These are phyloP conservation scores for Antechinus stuartii DNA, from an alignment of 2,113 vertebrate species.

Conservation along the genomic window DNA sequence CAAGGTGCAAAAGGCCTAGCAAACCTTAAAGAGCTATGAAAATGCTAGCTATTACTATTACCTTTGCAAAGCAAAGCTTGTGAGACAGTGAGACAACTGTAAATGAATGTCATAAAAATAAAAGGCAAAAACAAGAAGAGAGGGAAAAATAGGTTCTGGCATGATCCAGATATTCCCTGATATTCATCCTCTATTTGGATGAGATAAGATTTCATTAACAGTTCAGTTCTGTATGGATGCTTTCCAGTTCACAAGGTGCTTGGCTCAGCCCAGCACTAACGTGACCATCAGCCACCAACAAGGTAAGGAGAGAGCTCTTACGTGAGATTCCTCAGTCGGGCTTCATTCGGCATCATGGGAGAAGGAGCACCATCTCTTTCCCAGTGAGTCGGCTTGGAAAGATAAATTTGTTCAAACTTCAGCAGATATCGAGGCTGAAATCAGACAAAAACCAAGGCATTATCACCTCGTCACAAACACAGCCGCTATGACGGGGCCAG, in stretches of 20 bases:
- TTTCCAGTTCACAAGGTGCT: background rate
- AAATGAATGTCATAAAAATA: background rate
- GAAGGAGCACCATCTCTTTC: conserved; percentile 98
- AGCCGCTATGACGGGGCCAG: too few species aligned
- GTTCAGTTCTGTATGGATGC: background rate
- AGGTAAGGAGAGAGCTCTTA: conserved; percentile 78
- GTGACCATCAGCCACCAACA: background rate
- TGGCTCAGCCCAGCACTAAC: background rate
- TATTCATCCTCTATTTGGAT: background rate
- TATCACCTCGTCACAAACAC: background rate
- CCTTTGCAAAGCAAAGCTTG: background rate
- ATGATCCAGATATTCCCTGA: background rate
- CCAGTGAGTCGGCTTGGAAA: conserved; percentile 99
- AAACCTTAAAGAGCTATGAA: background rate
- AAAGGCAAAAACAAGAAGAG: background rate
- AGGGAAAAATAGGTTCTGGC: background rate
- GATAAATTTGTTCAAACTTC: conserved; percentile 99
- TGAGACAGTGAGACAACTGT: background rate
- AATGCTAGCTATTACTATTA: background rate
- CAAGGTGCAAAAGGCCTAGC: background rate
- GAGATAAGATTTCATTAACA: background rate
- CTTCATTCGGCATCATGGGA: conserved; percentile 99
- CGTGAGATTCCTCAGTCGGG: conserved; percentile 97
- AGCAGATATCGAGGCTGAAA: conserved; percentile 95
- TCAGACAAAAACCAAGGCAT: conserved; percentile 54